These are phyloP conservation scores for Stenodema calcarata DNA, from an alignment of 2,888 invertebrate species.

Conservation along the genomic window DNA sequence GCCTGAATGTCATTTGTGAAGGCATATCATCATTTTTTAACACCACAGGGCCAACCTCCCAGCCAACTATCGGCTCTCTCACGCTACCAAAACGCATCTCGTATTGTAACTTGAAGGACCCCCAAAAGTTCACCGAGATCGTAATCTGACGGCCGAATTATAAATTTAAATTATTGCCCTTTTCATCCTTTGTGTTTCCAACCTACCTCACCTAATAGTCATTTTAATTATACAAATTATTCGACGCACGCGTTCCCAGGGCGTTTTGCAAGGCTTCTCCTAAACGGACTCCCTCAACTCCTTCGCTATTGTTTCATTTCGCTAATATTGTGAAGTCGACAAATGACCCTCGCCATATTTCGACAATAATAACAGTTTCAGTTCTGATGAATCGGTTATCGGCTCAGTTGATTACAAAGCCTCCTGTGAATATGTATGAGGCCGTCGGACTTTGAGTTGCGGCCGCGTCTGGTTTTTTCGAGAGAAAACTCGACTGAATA, in stretches of 20 bases:
- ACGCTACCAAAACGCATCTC: not conserved
- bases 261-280: not conserved
- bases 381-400: not conserved
- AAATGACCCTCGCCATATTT: not conserved
- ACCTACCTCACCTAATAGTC: not conserved
- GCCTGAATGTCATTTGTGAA: constrained; percentile 3
- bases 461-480: too few species aligned
- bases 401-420: not conserved
- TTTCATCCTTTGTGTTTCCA: not conserved
- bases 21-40: not conserved
- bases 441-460: not conserved
- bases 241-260: not conserved
- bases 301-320: not conserved
- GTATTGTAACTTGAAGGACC: not conserved
- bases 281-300: not conserved
- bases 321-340: not conserved
- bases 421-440: not conserved
- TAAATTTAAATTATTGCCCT: constrained; percentile 9
- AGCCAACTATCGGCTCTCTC: not conserved
- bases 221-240: constrained; percentile 9
- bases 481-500: too few species aligned
- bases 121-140: constrained; percentile 4
- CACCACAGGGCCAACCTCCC: not conserved
- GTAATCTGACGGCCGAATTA: not conserved
- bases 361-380: not conserved